Evolutionary conservation across 1,140 invertebrate species (phyloP), one percentile per base, ranked within the genome.

Genomic region (Protaetia brevitarsis): DNA sequence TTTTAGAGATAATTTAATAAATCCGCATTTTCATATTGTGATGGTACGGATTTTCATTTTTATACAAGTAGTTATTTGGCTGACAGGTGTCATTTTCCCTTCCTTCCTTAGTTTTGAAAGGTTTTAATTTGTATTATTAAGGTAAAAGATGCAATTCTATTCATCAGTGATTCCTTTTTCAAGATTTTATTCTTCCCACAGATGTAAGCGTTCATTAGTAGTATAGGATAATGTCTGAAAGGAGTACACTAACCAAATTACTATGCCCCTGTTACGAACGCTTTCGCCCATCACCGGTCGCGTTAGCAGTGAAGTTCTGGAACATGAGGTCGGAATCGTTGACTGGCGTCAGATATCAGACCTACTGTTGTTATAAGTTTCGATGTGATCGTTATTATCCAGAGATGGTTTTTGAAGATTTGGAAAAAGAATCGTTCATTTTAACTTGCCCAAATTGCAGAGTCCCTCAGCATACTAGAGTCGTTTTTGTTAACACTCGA

Each of bases 291-390:
- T 23, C 8, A 23, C 3, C 41, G 2, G 41, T 51, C 10, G 8
- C n/a, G 26, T 3, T 51, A n/a, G 23, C 26, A n/a, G 57, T 59
- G 30, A 13, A 19, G 11, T 51, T 51, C 41, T 51, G 41, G 41
- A 3, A 51, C 16, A 59, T 59, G 57, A 2, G 13, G 13, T 29
- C 57, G 10, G 57, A 59, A 59, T 59, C 57, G 4, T 27, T 59
- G 30, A 59, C 27, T 0, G 57, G 57, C 5, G n/a, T 29, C 0
- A 28, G 57, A 11, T 59, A 59, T 11, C 0, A 59, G 4, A 59
- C 57, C 1, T 59, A 59, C 23, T 59, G 57, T n/a, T 59, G 57
- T 59, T 59, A 31, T 59, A 29, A 31, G 19, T 59, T 23, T 8
- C 27, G 30, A 29, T 59, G 57, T 27, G 57, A 59, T 29, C 57